phyloP scores from a whole-genome alignment of 2,888 invertebrate genomes.

The Hirudinaria manillensis region DNA sequence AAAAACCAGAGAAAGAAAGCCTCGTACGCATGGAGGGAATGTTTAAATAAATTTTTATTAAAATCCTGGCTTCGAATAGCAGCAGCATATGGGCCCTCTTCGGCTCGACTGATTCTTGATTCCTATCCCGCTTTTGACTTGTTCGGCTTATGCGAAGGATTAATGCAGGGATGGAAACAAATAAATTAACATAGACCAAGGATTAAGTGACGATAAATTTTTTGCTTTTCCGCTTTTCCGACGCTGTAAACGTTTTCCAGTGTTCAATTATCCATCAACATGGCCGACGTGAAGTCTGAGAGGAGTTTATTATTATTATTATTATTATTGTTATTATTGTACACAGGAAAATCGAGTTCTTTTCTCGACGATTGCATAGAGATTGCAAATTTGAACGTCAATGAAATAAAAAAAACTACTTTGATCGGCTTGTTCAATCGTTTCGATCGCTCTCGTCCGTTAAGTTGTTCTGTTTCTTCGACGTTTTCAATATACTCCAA shows the following conservation, averaged over 20 bases:
- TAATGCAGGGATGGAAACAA: slow-evolving; percentile 28
- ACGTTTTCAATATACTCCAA: slow-evolving; percentile 55
- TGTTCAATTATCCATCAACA: neutral
- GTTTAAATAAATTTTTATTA: neutral
- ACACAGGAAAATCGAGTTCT: neutral
- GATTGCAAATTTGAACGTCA: slow-evolving; percentile 1
- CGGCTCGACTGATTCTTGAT: slow-evolving; percentile 23
- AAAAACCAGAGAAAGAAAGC: neutral
- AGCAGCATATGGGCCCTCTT: slow-evolving; percentile 17
- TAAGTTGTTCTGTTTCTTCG: slow-evolving; percentile 42
- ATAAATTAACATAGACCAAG: slow-evolving; percentile 33
- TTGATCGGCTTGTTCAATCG: no score
- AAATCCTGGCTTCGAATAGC: neutral
- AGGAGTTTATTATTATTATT: slow-evolving; percentile 13
- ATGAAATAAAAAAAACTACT: no score
- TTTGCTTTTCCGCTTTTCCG: neutral
- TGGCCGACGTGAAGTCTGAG: no score
- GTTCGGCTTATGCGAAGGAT: slow-evolving; percentile 21
- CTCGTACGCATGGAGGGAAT: neutral
- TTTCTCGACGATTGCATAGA: neutral
- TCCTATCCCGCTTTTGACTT: slow-evolving; percentile 19
- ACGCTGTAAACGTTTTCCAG: slow-evolving; percentile 7
- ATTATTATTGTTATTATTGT: neutral
- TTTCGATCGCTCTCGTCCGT: neutral
- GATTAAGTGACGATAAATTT: slow-evolving; percentile 30